phyloP scores from a whole-genome alignment of 2,113 vertebrate species.

The Microtus oregoni region DNA sequence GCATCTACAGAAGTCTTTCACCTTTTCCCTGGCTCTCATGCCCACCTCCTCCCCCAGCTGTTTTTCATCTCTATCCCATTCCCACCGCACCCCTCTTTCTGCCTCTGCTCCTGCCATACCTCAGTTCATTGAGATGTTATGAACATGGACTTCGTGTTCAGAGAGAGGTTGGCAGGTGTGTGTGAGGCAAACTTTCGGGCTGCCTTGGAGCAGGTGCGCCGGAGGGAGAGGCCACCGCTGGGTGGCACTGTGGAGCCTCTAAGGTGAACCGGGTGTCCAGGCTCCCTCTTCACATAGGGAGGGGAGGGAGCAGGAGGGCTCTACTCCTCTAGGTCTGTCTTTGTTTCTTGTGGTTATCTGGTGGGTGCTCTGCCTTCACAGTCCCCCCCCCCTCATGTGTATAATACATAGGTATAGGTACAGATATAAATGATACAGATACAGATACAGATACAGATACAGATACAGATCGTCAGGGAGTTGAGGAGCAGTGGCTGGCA shows the following conservation, averaged over 20 bases:
- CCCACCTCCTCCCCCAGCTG: background rate
- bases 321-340: background rate
- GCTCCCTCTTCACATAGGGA: background rate
- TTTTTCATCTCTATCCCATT: accelerated
- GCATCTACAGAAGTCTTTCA: background rate
- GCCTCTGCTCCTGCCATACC: accelerated
- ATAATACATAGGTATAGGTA: too few relatives aligned
- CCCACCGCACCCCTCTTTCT: background rate
- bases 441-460: too few relatives aligned
- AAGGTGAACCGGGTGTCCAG: background rate
- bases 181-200: accelerated
- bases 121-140: accelerated
- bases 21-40: accelerated
- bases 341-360: background rate
- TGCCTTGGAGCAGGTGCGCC: background rate
- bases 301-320: background rate
- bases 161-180: accelerated
- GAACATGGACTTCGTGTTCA: accelerated
- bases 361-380: accelerated
- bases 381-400: background rate
- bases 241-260: background rate
- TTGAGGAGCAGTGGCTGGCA: accelerated
- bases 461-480: background rate
- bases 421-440: too few relatives aligned
- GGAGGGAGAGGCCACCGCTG: background rate